These are phyloP conservation scores for Pseudomyrmex cubaensis DNA, from an alignment of 1,140 invertebrate genomes.

Conservation along the genomic window DNA sequence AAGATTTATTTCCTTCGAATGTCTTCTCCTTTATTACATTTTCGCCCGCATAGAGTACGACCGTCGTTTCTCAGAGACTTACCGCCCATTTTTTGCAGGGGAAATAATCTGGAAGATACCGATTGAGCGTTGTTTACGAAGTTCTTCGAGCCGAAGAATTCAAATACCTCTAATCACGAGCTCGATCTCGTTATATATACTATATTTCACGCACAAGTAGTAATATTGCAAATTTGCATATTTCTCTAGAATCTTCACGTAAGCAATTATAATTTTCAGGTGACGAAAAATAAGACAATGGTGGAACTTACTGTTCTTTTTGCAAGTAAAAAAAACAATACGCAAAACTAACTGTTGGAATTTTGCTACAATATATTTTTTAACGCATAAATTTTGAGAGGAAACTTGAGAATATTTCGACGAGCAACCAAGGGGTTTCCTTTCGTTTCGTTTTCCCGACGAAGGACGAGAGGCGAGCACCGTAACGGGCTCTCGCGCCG, in stretches of 20 bases:
- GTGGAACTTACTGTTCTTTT: not conserved
- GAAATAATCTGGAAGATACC: conserved; percentile 47
- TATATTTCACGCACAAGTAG: not conserved
- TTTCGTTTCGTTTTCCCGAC: conserved; percentile 39
- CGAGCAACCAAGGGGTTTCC: not conserved
- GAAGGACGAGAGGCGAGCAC: conserved; percentile 15
- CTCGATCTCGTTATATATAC: not conserved
- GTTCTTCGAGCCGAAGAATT: conserved; percentile 31
- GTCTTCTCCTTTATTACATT: conserved; percentile 57
- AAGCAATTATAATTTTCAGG: not conserved
- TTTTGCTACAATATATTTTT: not conserved
- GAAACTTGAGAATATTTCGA: conserved; percentile 3
- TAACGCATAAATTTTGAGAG: not conserved
- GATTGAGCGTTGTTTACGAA: conserved; percentile 52
- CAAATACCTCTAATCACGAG: conserved; percentile 6
- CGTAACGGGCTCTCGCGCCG: conserved; percentile 33
- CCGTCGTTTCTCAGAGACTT: conserved; percentile 35
- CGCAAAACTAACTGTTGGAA: not conserved
- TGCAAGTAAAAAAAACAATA: not conserved
- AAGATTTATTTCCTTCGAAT: conserved; percentile 49
- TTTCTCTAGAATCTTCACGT: not conserved
- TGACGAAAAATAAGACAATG: not conserved
- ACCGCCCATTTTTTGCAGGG: conserved; percentile 9
- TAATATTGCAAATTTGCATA: not conserved
- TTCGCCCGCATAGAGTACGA: conserved; percentile 27